Conservation (phyloP, 2,113 vertebrate species). For the Onychostoma macrolepis region DNA sequence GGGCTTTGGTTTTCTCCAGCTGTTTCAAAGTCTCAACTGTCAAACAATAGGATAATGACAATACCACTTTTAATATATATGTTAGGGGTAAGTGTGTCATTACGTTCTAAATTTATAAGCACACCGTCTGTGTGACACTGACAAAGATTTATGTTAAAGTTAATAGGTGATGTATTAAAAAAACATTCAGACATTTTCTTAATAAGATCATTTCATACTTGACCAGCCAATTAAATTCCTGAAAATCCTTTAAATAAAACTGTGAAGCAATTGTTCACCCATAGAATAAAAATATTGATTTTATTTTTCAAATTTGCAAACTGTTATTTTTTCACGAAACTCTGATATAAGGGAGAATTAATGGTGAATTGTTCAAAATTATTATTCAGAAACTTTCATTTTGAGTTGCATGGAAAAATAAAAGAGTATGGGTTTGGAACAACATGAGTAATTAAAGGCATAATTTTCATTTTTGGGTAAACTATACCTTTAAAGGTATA, state of each 20-base stretch:
- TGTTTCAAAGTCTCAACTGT: not conserved
- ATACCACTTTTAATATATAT: not conserved
- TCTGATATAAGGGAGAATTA: no score
- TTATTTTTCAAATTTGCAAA: no score
- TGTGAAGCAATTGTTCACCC: not conserved
- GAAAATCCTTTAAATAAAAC: not conserved
- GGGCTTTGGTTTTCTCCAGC: constrained; percentile 14
- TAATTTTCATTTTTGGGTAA: not conserved
- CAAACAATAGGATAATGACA: constrained; percentile 1
- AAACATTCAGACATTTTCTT: not conserved
- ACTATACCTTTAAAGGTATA: not conserved
- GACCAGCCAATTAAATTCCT: not conserved
- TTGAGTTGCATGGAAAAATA: not conserved
- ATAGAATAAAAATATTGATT: not conserved
- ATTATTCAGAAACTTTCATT: not conserved
- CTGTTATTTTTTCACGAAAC: no score
- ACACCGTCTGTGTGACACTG: not conserved
- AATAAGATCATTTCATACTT: not conserved
- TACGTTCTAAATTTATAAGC: not conserved
- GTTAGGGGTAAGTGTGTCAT: not conserved
- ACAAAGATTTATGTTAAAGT: not conserved
- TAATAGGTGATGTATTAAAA: not conserved
- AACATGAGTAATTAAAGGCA: not conserved
- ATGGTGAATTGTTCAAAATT: no score
- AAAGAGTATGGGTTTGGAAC: not conserved